Conservation (phyloP, 2,888 invertebrate species). For the Apodemia mormo region DNA sequence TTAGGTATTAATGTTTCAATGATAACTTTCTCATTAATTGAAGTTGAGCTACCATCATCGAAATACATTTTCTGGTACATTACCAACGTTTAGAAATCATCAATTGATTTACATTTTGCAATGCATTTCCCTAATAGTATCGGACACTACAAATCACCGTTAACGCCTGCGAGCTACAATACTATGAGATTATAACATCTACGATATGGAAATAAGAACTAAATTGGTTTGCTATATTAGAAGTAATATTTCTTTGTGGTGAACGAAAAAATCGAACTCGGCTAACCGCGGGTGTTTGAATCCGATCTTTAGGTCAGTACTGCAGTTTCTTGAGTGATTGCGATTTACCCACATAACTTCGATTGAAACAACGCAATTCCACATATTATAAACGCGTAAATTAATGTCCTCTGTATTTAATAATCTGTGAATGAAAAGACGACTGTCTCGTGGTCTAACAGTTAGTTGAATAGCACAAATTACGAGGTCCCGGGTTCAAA, state of each 20-base stretch:
- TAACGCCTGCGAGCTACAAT: background rate
- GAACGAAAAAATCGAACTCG: constrained; percentile 4
- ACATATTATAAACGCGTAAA: too few species aligned
- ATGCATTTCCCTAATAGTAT: background rate
- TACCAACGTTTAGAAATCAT: background rate
- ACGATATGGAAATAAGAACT: background rate
- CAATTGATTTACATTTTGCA: background rate
- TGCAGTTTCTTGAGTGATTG: background rate
- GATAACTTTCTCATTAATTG: background rate
- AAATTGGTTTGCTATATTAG: background rate
- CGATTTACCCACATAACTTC: background rate
- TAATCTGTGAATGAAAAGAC: too few species aligned
- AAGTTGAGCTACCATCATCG: background rate
- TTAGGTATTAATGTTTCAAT: too few species aligned
- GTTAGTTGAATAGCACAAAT: too few species aligned
- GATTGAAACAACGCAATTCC: background rate
- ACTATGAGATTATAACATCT: constrained; percentile 5
- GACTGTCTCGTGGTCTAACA: too few species aligned
- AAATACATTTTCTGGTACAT: background rate
- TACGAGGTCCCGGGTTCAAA: too few species aligned
- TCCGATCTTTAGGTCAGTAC: constrained; percentile 6
- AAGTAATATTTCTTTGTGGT: background rate
- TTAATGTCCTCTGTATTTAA: too few species aligned
- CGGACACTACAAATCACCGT: background rate
- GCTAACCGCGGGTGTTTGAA: constrained; percentile 10